Evolutionary conservation across 2,113 vertebrate genomes (phyloP), one percentile per base, ranked within the genome.

Genomic region (Andinoacara biseriatus): DNA sequence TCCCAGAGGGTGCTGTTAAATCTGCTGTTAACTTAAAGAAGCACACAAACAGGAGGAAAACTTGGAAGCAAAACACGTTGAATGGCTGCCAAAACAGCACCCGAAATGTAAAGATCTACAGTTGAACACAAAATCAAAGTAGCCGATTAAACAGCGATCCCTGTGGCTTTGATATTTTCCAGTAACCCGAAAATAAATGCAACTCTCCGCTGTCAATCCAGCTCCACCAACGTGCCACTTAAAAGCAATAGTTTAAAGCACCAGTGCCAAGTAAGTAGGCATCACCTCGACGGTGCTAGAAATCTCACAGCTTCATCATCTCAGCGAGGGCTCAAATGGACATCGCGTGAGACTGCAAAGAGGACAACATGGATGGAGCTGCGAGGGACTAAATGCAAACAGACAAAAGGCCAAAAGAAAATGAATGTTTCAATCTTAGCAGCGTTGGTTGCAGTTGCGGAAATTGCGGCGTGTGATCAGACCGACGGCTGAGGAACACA

Each of bases 201-300:
- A 80, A 69, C 82, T 88, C 86, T 83, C 40, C 60, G 83, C 87
- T 92, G 82, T 93, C 84, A 85, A 67, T 80, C 86, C 17, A 2
- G 14, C 74, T 86, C 81, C 29, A 69, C 74, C 59, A 60, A 43
- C 3, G 79, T 15, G 1, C 72, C 14, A 8, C 31, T 83, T 85
- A 57, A 61, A 80, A 89, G 75, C 74, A 24, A 49, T 58, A 38
- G 79, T 78, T 87, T 78, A 61, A 82, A 87, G 80, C 40, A 77
- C 78, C 43, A 13, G 65, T 58, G 75, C 79, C 40, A 17, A 33
- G 82, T 62, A 80, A 82, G 77, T 29, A 54, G 40, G 26, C 62
- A 56, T 92, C 85, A 88, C 89, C 87, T 91, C 92, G 84, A 92
- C 58, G 74, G 90, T 88, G 86, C 86, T 91, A 88, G 84, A 89